These are phyloP conservation scores for Chrosomus eos DNA, from an alignment of 2,797 vertebrate genomes.

Conservation along the genomic window DNA sequence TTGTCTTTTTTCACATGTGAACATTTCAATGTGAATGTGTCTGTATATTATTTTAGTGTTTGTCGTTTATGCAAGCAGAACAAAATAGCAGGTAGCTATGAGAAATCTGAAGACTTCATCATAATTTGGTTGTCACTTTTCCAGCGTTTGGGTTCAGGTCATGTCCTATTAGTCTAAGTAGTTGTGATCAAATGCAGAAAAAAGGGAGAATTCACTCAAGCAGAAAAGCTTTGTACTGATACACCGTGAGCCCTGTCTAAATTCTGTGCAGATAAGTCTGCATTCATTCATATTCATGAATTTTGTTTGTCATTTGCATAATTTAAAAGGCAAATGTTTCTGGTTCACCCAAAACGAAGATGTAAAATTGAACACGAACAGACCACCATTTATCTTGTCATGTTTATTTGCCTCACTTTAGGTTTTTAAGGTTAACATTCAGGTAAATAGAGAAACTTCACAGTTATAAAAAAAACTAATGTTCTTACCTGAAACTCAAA, in stretches of 20 bases:
- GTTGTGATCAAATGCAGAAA: neutral
- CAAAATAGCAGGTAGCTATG: neutral
- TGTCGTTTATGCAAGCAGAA: neutral
- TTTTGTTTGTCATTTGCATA: slow-evolving; percentile 44
- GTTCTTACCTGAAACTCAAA: slow-evolving; percentile 41
- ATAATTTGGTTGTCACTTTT: slow-evolving; percentile 3
- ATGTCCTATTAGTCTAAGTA: neutral
- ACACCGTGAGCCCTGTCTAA: slow-evolving; percentile 13
- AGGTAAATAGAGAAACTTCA: neutral
- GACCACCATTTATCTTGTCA: slow-evolving; percentile 4
- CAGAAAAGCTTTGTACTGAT: slow-evolving; percentile 34
- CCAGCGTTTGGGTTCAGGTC: neutral
- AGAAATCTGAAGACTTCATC: neutral
- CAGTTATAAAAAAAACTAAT: neutral
- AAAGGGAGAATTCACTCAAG: neutral
- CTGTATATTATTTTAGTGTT: neutral
- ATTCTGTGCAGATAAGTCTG: slow-evolving; percentile 16
- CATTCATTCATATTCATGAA: slow-evolving; percentile 52
- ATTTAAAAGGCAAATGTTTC: slow-evolving; percentile 48
- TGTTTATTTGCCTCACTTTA: neutral
- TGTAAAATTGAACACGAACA: slow-evolving; percentile 16
- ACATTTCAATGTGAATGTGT: neutral
- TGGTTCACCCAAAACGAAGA: slow-evolving; percentile 5
- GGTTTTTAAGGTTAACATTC: neutral
- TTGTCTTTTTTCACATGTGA: neutral